A percentile compares a stretch with the other conserved stretches of the same genome.
These are phyloP conservation scores for Epicauta chinensis DNA, from an alignment of 1,140 invertebrate species.

Conservation along the genomic window DNA sequence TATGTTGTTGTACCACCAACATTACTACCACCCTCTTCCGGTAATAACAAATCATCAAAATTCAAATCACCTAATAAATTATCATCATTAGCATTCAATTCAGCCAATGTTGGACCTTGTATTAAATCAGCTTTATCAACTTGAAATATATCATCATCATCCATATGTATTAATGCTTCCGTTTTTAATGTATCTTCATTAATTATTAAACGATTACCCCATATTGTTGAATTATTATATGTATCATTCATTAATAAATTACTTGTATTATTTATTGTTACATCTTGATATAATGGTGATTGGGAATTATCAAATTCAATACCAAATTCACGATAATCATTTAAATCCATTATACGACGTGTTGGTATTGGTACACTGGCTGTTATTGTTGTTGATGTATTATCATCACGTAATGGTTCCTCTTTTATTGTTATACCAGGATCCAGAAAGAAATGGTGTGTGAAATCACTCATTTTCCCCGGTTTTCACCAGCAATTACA, in stretches of 20 bases:
- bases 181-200: conserved; percentile 45
- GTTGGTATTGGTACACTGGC: conserved; percentile 55
- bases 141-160: conserved; percentile 85
- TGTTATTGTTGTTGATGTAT: conserved; percentile 43
- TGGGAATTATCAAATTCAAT: conserved; percentile 46
- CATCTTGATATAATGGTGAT: conserved; percentile 43
- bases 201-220: conserved; percentile 26
- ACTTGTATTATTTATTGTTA: not conserved
- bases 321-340: conserved; percentile 46
- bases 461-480: conserved; percentile 37
- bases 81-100: conserved; percentile 80
- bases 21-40: conserved; percentile 51
- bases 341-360: conserved; percentile 40
- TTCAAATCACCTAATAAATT: conserved; percentile 74
- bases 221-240: conserved; percentile 41
- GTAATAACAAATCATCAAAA: conserved; percentile 75
- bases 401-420: conserved; percentile 39
- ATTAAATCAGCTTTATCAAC: conserved; percentile 81
- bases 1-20: not conserved
- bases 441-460: conserved; percentile 43
- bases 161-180: conserved; percentile 63
- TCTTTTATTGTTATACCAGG: conserved; percentile 44
- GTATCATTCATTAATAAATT: conserved; percentile 18
- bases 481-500: no score
- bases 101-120: conserved; percentile 75